Conservation (phyloP, 2,113 vertebrate genomes). For the Pluvianellus socialis region DNA sequence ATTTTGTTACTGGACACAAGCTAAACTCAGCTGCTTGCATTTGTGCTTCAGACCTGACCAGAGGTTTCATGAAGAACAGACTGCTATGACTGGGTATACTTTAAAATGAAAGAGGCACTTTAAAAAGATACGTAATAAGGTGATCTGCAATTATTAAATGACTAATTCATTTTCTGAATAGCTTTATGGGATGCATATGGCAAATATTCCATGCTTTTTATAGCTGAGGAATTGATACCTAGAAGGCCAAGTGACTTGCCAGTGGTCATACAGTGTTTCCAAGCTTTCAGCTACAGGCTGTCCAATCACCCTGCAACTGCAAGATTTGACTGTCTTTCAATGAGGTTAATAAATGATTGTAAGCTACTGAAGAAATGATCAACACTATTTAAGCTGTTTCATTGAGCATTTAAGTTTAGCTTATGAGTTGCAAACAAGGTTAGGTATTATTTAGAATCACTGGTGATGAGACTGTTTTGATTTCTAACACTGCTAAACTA, state of each 20-base stretch:
- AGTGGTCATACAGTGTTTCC: not conserved
- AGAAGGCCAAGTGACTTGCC: not conserved
- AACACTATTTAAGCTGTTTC: not conserved
- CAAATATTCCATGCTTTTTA: not conserved
- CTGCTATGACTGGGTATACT: not conserved
- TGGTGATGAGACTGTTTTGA: not conserved
- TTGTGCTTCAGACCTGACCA: not conserved
- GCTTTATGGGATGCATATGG: not conserved
- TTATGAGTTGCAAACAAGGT: not conserved
- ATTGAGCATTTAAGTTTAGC: not conserved
- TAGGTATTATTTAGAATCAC: conserved; percentile 34
- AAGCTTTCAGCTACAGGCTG: not conserved
- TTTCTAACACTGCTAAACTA: conserved; percentile 41
- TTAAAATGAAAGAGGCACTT: not conserved
- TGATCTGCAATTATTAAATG: not conserved
- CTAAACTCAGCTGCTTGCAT: not conserved
- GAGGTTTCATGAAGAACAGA: not conserved
- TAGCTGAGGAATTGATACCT: not conserved
- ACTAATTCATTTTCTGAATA: not conserved
- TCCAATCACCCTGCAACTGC: not conserved
- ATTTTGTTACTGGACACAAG: not conserved
- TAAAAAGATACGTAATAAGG: not conserved
- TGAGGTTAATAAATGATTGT: not conserved
- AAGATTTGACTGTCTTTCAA: not conserved
- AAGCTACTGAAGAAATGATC: not conserved